Evolutionary conservation across 2,797 vertebrate species (phyloP), one percentile per base, ranked within the genome.

Genomic region (Liparis tanakae): DNA sequence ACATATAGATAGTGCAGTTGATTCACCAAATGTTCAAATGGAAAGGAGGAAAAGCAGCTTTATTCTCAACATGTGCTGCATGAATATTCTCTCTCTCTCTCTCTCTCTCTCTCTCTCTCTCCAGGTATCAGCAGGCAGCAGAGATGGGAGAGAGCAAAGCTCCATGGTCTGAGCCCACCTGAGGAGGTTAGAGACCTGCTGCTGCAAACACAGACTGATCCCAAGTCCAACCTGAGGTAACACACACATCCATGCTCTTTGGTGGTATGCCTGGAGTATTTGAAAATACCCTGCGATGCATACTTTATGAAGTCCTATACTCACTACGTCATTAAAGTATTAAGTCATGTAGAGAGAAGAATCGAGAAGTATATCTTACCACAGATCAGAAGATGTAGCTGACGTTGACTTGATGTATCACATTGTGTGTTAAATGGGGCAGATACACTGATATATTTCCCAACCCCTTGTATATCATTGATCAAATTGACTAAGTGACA

Each of bases 111-210:
- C 22, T 75, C 2, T 55, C 39, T 39, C 10, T 48, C 7, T 51
- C 10, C 80, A 97, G 96, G 96, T 12, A 96, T 97, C 87, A 96
- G 92, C 65, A 92, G 96, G 30, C 78, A 96, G 83, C 94, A 97
- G 89, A 93, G 96, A 63, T 97, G 96, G 96, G 94, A 96, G 76
- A 92, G 96, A 80, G 96, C 96, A 5, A 70, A 94, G 62, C 83
- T 91, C 39, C 91, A 96, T 88, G 95, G 95, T 54, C 85, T 97
- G 79, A 90, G 89, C 55, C 96, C 96, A 20, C 95, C 96, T 6
- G 72, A 70, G 58, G 83, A 93, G 33, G 94, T 97, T 81, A 91
- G 56, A 65, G 88, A 94, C 4, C 89, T 95, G 83, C 87, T 97
- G 78, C 88, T 92, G 83, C 84, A 93, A 64, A 90, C 89, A 78